Evolutionary conservation across 2,797 vertebrate genomes (phyloP), one percentile per base, ranked within the genome.

Genomic region (Girardinus metallicus): DNA sequence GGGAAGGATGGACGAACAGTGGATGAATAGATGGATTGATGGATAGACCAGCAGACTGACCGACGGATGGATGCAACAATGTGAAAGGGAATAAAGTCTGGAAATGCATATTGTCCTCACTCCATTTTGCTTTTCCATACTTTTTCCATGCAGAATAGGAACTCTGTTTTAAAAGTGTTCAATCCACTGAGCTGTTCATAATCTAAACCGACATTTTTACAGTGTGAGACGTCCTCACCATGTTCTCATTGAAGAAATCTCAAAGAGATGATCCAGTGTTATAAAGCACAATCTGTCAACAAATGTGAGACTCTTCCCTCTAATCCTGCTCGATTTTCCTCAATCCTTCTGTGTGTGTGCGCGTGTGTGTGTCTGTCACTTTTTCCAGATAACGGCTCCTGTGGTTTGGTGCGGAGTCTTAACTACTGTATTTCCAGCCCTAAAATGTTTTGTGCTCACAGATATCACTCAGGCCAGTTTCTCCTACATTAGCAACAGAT

Each of bases 361-460:
- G 18, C 21, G 47, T 18, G 13, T 46, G 71, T 74, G 51, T 80
- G 75, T 80, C 10, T 10, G 79, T 86, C 82, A 76, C 74, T 83
- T 79, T 66, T 60, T 43, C 66, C 46, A 79, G 66, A 82, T 39
- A 64, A 72, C 68, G 64, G 77, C 74, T 70, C 64, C 82, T 88
- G 88, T 78, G 78, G 78, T 89, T 80, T 85, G 82, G 75, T 83
- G 78, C 80, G 79, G 85, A 55, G 74, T 81, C 76, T 87, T 84
- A 80, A 78, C 83, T 86, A 87, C 87, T 76, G 78, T 78, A 89
- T 86, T 86, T 87, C 77, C 80, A 71, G 77, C 77, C 80, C 82
- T 76, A 87, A 85, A 85, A 76, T 73, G 75, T 79, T 53, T 88
- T 84, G 79, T 68, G 77, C 77, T 75, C 81, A 68, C 77, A 79